phyloP scores from a whole-genome alignment of 2,797 vertebrate genomes.

The Lutjanus argentimaculatus region DNA sequence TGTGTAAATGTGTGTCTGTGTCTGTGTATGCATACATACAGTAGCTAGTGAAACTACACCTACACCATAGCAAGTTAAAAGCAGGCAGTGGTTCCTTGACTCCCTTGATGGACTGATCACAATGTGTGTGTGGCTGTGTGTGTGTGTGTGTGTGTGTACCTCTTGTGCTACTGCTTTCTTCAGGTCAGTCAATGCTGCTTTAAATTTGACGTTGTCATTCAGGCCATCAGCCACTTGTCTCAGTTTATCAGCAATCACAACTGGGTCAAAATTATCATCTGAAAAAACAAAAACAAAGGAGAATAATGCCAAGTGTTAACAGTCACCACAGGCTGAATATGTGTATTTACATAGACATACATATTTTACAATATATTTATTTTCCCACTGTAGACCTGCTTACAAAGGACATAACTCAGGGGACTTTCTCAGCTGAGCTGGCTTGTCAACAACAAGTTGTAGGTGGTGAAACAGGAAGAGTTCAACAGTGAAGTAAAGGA shows the following conservation, averaged over 20 bases:
- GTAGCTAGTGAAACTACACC: too few species aligned
- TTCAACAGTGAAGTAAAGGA: background rate
- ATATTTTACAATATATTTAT: too few species aligned
- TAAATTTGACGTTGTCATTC: background rate
- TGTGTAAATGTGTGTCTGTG: background rate
- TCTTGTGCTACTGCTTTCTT: conserved; percentile 31
- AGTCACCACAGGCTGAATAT: background rate
- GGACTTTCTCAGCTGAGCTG: background rate
- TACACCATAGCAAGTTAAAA: too few species aligned
- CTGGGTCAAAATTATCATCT: conserved; percentile 61
- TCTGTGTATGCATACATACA: background rate
- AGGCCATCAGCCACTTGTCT: conserved; percentile 55
- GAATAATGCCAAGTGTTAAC: background rate
- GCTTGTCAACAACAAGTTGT: background rate
- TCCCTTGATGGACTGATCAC: too few species aligned
- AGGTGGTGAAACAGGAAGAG: background rate
- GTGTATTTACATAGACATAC: background rate
- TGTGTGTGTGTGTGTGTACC: conserved; percentile 49
- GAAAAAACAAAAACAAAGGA: background rate
- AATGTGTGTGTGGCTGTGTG: too few species aligned
- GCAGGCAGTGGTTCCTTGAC: too few species aligned
- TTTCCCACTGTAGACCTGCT: too few species aligned
- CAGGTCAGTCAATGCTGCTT: conserved; percentile 12
- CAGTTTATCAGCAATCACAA: conserved; percentile 63
- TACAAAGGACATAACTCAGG: too few species aligned